A percentile compares a stretch with the other conserved stretches of the same genome.
Conservation (phyloP, 2,888 invertebrate genomes). For the Phania funesta region DNA sequence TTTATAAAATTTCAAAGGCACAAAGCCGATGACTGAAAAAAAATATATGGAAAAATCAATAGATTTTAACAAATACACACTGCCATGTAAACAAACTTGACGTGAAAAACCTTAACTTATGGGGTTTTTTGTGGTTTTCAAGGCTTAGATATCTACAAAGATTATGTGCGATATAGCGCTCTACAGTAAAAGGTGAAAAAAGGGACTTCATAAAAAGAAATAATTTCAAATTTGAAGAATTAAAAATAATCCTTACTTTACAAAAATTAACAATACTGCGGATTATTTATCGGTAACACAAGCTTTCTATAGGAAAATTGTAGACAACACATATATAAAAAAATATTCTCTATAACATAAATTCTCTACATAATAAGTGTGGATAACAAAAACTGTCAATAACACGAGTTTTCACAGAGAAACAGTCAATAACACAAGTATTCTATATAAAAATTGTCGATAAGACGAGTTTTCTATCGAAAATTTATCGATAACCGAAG, state of each 20-base stretch:
- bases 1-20: constrained; percentile 51
- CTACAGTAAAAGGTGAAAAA: neutral
- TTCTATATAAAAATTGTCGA: neutral
- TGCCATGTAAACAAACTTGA: neutral
- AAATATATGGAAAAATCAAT: constrained; percentile 43
- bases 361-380: neutral
- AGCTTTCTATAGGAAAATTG: neutral
- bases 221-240: too few relatives aligned
- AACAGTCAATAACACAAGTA: neutral
- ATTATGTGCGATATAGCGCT: constrained; percentile 1
- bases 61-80: constrained; percentile 41
- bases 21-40: constrained; percentile 34
- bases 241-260: too few relatives aligned
- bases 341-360: neutral
- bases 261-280: too few relatives aligned
- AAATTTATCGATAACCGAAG: neutral
- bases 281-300: neutral
- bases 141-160: constrained; percentile 33
- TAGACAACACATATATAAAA: too few relatives aligned
- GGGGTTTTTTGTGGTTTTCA: constrained; percentile 16
- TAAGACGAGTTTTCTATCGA: neutral
- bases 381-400: neutral
- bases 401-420: neutral
- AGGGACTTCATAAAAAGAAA: neutral
- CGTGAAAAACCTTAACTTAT: constrained; percentile 16